Conservation (phyloP, 37 sponge, comb jelly and placozoan species). For the Aplysina aerophoba region DNA sequence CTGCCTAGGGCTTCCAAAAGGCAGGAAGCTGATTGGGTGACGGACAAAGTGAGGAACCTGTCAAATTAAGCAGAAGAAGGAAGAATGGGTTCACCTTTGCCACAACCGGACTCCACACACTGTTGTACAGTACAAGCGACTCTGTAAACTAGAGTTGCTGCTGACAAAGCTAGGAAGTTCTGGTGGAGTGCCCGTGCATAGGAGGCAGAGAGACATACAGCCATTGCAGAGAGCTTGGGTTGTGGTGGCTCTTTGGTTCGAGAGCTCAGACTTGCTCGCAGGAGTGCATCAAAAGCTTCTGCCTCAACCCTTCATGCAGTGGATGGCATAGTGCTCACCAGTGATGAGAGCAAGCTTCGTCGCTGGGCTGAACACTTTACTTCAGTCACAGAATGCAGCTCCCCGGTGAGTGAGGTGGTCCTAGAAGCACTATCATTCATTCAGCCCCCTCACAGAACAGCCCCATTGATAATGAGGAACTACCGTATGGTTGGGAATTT, state of each 20-base stretch:
- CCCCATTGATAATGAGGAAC: too few species aligned
- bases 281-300: background rate
- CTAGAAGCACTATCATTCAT: too few species aligned
- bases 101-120: constrained; percentile 4
- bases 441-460: too few species aligned
- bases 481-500: too few species aligned
- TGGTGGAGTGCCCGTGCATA: constrained; percentile 31
- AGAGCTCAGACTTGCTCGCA: constrained; percentile 8
- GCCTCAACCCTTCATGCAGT: constrained; percentile 22
- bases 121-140: background rate
- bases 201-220: constrained; percentile 20
- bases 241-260: constrained; percentile 11
- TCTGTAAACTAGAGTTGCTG: constrained; percentile 28
- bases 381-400: too few species aligned
- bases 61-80: constrained; percentile 20
- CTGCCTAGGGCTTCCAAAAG: constrained; percentile 31
- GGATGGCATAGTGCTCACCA: constrained; percentile 11
- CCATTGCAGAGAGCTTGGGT: constrained; percentile 2
- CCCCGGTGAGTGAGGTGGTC: too few species aligned
- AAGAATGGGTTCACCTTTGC: constrained; percentile 26
- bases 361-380: too few species aligned
- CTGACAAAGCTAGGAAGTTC: constrained; percentile 9
- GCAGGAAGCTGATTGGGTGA: constrained; percentile 31
- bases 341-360: constrained; percentile 8
- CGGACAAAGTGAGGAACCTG: constrained; percentile 28